Evolutionary conservation across 92 coral and sea anemone genomes (phyloP).

Genomic region (Phenganax stokvisi): DNA sequence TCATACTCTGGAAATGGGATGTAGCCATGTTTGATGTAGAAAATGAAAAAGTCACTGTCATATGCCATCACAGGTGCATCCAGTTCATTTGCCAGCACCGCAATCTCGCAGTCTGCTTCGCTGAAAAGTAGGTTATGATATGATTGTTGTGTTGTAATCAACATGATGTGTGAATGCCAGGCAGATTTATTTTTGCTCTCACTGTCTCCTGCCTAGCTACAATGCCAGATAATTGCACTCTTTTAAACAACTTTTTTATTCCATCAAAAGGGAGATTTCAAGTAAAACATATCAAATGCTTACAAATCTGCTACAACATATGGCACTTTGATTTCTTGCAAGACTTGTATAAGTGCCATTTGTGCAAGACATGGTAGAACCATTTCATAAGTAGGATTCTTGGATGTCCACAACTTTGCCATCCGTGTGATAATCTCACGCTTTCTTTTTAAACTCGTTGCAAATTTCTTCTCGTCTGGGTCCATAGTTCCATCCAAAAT

Average conservation of each 20-base stretch:
- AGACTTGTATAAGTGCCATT: slow-evolving; percentile 50
- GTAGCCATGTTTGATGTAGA: slow-evolving; percentile 68
- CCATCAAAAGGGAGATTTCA: no score
- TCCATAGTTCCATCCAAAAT: slow-evolving; percentile 71
- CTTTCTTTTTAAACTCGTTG: slow-evolving; percentile 46
- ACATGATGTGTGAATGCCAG: no score
- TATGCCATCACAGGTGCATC: slow-evolving; percentile 69
- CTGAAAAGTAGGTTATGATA: slow-evolving; percentile 25
- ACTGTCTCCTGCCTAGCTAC: no score
- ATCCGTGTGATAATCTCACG: slow-evolving; percentile 40
- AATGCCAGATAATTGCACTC: no score
- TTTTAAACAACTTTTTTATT: no score
- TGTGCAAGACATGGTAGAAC: slow-evolving; percentile 55
- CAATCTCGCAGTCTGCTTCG: slow-evolving; percentile 81
- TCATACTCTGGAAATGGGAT: slow-evolving; percentile 60
- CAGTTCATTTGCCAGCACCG: slow-evolving; percentile 64
- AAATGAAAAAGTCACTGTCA: slow-evolving; percentile 92
- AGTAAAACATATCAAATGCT: slow-evolving; percentile 7
- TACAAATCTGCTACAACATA: slow-evolving; percentile 85
- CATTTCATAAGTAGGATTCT: neutral
- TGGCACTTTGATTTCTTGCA: slow-evolving; percentile 42
- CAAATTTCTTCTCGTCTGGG: slow-evolving; percentile 62
- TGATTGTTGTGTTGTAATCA: no score
- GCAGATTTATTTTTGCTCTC: no score
- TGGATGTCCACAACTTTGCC: slow-evolving; percentile 33